A percentile compares a stretch with the other conserved stretches of the same genome.
Conservation (phyloP, 2,888 invertebrate genomes). For the Pammene fasciana region DNA sequence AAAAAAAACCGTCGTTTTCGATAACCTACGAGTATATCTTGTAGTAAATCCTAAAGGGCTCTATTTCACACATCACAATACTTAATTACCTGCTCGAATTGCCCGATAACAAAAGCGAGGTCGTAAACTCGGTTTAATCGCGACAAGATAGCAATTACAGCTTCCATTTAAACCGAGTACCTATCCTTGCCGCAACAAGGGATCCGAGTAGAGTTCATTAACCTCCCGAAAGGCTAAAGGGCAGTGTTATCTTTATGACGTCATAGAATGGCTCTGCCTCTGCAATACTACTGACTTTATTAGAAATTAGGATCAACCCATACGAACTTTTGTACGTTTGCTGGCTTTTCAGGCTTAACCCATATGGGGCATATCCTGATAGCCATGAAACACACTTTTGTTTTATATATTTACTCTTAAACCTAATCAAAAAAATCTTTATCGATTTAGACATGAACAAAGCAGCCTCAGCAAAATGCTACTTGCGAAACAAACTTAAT, state of each 20-base stretch:
- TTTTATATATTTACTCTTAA: no score
- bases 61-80: not conserved
- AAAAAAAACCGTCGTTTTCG: no score
- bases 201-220: constrained; percentile 46
- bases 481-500: no score
- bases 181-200: constrained; percentile 14
- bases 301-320: constrained; percentile 26
- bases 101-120: not conserved
- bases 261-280: constrained; percentile 47
- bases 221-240: constrained; percentile 49
- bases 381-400: no score
- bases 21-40: no score
- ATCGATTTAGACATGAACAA: no score
- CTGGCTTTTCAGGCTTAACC: no score
- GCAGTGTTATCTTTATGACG: constrained; percentile 57
- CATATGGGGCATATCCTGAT: no score
- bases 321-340: not conserved
- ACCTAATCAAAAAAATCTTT: no score
- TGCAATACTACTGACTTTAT: constrained; percentile 51
- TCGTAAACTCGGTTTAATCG: constrained; percentile 13
- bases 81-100: not conserved
- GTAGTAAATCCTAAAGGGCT: no score
- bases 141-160: constrained; percentile 34
- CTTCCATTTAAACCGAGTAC: constrained; percentile 25
- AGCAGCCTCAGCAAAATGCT: no score